These are phyloP conservation scores for Bombus vancouverensis DNA, from an alignment of 1,140 invertebrate genomes.

Conservation along the genomic window DNA sequence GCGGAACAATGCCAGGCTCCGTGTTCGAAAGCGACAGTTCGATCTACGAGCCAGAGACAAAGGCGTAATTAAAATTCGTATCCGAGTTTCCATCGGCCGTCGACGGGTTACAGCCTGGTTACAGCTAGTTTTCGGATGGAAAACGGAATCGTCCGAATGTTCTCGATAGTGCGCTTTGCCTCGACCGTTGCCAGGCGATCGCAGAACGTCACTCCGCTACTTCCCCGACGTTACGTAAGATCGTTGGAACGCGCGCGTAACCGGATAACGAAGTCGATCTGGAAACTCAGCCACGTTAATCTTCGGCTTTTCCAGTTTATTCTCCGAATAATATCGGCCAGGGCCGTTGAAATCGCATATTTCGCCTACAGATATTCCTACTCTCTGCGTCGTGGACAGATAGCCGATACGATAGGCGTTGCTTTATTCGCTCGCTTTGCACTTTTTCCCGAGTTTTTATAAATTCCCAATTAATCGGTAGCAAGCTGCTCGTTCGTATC, in stretches of 20 bases:
- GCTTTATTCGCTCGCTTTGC: background rate
- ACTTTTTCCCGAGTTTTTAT: background rate
- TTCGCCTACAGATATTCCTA: background rate
- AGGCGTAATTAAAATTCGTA: background rate
- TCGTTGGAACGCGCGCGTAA: constrained; percentile 38
- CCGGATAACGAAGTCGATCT: constrained; percentile 37
- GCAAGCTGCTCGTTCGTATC: background rate
- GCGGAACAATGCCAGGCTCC: background rate
- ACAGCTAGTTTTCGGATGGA: too few relatives aligned
- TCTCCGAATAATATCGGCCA: too few relatives aligned
- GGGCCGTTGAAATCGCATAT: too few relatives aligned
- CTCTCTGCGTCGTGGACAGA: background rate
- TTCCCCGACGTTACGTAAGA: constrained; percentile 43
- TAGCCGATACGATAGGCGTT: background rate
- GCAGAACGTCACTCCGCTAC: constrained; percentile 12
- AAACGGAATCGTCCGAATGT: background rate
- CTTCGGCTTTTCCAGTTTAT: too few relatives aligned
- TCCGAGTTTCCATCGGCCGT: background rate
- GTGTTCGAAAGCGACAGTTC: background rate
- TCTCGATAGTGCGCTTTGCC: too few relatives aligned
- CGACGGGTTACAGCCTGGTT: background rate
- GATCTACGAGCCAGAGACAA: background rate
- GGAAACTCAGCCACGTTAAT: background rate
- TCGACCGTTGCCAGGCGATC: constrained; percentile 24
- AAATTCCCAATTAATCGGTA: background rate